Conservation (phyloP, 2,797 vertebrate genomes). For the Clarias pachynema region DNA sequence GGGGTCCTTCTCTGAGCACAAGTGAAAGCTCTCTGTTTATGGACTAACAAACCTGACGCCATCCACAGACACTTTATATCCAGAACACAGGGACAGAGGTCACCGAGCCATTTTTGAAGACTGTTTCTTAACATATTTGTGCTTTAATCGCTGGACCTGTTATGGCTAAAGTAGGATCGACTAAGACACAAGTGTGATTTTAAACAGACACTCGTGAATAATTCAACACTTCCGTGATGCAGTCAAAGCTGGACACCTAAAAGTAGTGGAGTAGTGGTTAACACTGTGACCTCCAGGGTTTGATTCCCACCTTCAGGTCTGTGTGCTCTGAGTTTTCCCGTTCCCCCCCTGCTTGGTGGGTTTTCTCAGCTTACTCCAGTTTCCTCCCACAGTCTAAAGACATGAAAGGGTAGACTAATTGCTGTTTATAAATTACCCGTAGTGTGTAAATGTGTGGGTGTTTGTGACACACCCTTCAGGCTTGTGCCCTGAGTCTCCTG, state of each 20-base stretch:
- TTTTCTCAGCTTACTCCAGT: too few relatives aligned
- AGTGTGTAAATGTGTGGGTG: too few relatives aligned
- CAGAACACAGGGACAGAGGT: neutral
- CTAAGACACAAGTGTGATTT: neutral
- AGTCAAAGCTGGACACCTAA: neutral
- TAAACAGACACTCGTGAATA: neutral
- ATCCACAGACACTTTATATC: conserved; percentile 28
- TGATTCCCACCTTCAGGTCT: too few relatives aligned
- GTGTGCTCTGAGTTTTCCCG: too few relatives aligned
- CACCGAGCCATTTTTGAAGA: neutral
- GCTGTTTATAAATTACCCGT: too few relatives aligned
- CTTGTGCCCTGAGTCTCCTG: too few relatives aligned
- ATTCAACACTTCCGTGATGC: neutral
- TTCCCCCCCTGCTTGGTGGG: too few relatives aligned
- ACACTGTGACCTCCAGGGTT: too few relatives aligned
- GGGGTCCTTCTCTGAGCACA: neutral
- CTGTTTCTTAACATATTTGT: neutral
- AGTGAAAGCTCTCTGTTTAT: conserved; percentile 35
- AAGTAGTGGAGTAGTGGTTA: neutral
- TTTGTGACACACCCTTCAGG: too few relatives aligned
- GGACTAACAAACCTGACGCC: conserved; percentile 29
- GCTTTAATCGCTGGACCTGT: neutral
- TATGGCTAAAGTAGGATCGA: neutral
- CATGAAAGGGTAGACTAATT: too few relatives aligned
- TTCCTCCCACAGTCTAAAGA: too few relatives aligned